phyloP scores from a whole-genome alignment of 1,140 invertebrate genomes.

The Philopotamus ludificatus region DNA sequence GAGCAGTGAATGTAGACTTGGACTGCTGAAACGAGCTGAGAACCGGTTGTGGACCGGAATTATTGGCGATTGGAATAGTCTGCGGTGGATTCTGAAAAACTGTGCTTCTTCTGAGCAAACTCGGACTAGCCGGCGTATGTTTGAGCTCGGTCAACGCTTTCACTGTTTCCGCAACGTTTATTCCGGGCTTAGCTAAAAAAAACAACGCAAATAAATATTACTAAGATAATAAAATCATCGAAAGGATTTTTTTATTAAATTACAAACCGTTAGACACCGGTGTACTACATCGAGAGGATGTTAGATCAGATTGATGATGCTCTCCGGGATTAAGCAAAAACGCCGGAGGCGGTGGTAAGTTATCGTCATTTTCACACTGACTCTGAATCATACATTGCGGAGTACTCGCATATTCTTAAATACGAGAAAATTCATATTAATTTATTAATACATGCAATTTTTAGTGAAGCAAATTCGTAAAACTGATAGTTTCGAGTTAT shows the following conservation, averaged over 20 bases:
- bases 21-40: slow-evolving; percentile 58
- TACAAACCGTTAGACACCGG: slow-evolving; percentile 24
- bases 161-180: slow-evolving; percentile 83
- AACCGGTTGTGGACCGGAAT: slow-evolving; percentile 43
- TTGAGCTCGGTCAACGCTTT: slow-evolving; percentile 80
- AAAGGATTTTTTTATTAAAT: too few relatives aligned
- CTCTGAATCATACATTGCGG: slow-evolving; percentile 10
- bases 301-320: slow-evolving; percentile 33
- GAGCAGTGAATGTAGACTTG: slow-evolving; percentile 48
- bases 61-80: slow-evolving; percentile 40
- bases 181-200: slow-evolving; percentile 40
- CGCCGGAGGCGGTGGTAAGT: slow-evolving; percentile 80
- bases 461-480: background rate
- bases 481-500: background rate
- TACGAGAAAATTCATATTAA: background rate
- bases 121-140: slow-evolving; percentile 83
- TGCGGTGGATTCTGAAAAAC: slow-evolving; percentile 43
- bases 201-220: slow-evolving; percentile 3
- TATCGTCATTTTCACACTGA: slow-evolving; percentile 52
- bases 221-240: too few relatives aligned
- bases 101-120: slow-evolving; percentile 63
- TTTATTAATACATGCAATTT: background rate
- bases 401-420: slow-evolving; percentile 30
- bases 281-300: slow-evolving; percentile 37
- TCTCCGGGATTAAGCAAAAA: slow-evolving; percentile 68